These are phyloP conservation scores for Sialia sialis DNA, from an alignment of 2,113 vertebrate species.

Conservation along the genomic window DNA sequence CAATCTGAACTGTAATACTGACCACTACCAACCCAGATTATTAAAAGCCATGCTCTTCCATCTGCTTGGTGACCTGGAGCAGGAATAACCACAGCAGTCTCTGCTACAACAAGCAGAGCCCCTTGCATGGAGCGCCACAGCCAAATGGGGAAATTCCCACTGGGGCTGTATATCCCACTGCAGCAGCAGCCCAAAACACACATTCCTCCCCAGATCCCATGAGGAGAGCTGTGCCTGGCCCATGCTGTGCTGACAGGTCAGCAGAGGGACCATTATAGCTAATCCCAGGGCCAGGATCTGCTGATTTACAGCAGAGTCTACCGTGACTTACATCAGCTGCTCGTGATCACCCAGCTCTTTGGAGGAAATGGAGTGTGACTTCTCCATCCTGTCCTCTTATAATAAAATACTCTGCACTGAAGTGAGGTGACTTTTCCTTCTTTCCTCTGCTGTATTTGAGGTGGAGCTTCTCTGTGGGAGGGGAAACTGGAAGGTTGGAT, in stretches of 20 bases:
- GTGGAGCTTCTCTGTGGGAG: not conserved
- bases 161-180: not conserved
- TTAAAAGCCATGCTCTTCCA: not conserved
- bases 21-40: not conserved
- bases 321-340: rapidly evolving
- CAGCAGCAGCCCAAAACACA: not conserved
- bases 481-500: not conserved
- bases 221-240: not conserved
- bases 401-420: not conserved
- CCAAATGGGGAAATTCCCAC: not conserved
- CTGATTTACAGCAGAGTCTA: not conserved
- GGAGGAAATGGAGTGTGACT: not conserved
- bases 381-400: not conserved
- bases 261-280: not conserved
- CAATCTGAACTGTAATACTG: not conserved
- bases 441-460: not conserved
- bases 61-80: not conserved
- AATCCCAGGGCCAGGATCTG: not conserved
- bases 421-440: not conserved
- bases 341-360: not conserved
- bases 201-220: not conserved
- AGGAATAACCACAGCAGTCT: not conserved
- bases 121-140: not conserved
- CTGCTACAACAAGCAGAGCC: not conserved
- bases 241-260: not conserved